Evolutionary conservation across 2,113 vertebrate genomes (phyloP), one percentile per base, ranked within the genome.

Genomic region (Spizaetus ornatus): DNA sequence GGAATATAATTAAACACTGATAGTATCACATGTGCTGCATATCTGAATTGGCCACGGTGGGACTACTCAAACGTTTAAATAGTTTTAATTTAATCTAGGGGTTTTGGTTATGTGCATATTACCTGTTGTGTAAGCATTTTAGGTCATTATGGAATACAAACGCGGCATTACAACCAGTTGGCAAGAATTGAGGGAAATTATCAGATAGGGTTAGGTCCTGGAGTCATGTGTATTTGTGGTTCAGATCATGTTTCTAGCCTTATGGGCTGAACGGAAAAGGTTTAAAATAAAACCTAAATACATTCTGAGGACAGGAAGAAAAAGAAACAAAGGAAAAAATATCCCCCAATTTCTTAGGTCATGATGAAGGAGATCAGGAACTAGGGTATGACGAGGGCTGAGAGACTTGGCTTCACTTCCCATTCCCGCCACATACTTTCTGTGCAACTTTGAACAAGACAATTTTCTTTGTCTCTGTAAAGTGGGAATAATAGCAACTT

Each of bases 271-370:
- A 59, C 27, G 55, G 93, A 92, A 96, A 96, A 50, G 83, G 50
- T 71, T 81, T 62, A 34, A 86, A 95, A 92, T 70, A 91, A 88
- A 95, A 81, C 1, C 0, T 91, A 78, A 95, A 86, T 94, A 59
- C 52, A 32, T 77, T 94, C 69, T 88, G 50, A 92, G 86, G 18
- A 96, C 93, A 95, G 91, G 95, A 96, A 97, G 86, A 95, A 82
- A 90, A 84, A 21, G 77, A 91, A 96, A 97, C 91, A 94, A 95
- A 84, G 59, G 79, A 73, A 79, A 93, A 85, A 85, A 95, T 88
- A 50, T 80, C 82, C 88, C 88, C 8, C 2, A 23, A 86, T 96
- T 86, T 83, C 47, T 55, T 52, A 74, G 80, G 77, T 78, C 59
- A 63, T 20, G 27, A n/a, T 86, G 59, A 70, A 95, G 88, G 71